These are phyloP conservation scores for Lasioglossum villosulum DNA, from an alignment of 2,888 invertebrate species.

Conservation along the genomic window DNA sequence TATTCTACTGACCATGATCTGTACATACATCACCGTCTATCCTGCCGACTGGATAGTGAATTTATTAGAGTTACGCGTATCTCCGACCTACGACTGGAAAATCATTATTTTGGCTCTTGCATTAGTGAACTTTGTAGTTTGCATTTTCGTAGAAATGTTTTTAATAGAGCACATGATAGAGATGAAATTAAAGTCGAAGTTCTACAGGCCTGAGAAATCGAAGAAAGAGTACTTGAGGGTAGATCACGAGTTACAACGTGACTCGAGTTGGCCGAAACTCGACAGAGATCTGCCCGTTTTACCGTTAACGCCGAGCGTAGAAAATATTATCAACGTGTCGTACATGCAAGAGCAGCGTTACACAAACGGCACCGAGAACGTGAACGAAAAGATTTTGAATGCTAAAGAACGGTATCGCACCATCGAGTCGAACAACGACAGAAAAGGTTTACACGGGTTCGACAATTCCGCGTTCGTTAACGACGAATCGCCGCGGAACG, in stretches of 20 bases:
- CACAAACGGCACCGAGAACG: neutral
- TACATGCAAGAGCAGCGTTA: constrained; percentile 17
- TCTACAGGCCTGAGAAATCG: constrained; percentile 86
- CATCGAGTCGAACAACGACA: neutral
- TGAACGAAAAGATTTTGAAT: neutral
- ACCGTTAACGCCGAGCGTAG: constrained; percentile 74
- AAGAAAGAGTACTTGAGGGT: constrained; percentile 88
- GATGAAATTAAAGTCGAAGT: constrained; percentile 85
- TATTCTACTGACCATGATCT: constrained; percentile 85
- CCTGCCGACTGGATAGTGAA: constrained; percentile 85
- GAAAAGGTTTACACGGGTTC: constrained; percentile 42
- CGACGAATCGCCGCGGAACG: constrained; percentile 43
- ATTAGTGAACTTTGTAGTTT: constrained; percentile 85
- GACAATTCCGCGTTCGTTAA: constrained; percentile 68
- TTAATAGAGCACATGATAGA: constrained; percentile 88
- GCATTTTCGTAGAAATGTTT: constrained; percentile 86
- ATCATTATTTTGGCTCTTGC: constrained; percentile 82
- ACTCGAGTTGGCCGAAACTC: constrained; percentile 88
- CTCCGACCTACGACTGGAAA: constrained; percentile 83
- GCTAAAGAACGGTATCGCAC: neutral
- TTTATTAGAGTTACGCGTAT: constrained; percentile 80
- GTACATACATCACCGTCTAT: constrained; percentile 85
- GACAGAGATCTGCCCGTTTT: constrained; percentile 72
- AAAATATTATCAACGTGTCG: constrained; percentile 71
- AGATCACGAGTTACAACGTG: constrained; percentile 86